phyloP scores from a whole-genome alignment of 2,797 vertebrate genomes.

The Coreius guichenoti region DNA sequence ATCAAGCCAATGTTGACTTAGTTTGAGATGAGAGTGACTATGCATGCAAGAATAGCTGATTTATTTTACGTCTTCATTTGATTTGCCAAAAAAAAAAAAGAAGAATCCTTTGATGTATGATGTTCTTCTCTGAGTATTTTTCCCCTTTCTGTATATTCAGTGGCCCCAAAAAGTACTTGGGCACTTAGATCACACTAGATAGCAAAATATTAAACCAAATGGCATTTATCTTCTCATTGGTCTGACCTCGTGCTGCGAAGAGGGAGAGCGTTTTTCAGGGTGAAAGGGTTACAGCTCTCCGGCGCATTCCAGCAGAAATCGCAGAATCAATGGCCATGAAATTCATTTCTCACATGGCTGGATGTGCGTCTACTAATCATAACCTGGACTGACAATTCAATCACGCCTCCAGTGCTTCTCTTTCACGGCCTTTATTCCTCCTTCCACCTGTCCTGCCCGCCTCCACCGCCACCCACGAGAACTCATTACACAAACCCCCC shows the following conservation, averaged over 20 bases:
- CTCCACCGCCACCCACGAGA: conserved; percentile 31
- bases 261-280: conserved; percentile 46
- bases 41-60: conserved; percentile 16
- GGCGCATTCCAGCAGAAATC: conserved; percentile 77
- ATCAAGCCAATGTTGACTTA: not conserved
- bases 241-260: conserved; percentile 17
- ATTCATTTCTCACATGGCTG: conserved; percentile 83
- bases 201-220: conserved; percentile 15
- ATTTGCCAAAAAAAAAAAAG: conserved; percentile 21
- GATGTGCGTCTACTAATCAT: conserved; percentile 80
- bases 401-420: conserved; percentile 65
- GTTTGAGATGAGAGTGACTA: conserved; percentile 9
- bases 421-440: conserved; percentile 50
- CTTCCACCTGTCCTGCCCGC: conserved; percentile 34
- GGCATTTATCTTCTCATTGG: conserved; percentile 28
- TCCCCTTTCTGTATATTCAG: not conserved
- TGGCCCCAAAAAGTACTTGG: not conserved
- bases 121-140: not conserved
- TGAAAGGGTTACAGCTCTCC: conserved; percentile 54
- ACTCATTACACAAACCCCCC: conserved; percentile 64
- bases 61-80: conserved; percentile 35
- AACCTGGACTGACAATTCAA: conserved; percentile 83
- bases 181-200: not conserved
- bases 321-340: conserved; percentile 83
- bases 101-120: not conserved